A percentile compares a stretch with the other conserved stretches of the same genome.
Conservation (phyloP, 2,888 invertebrate genomes). For the Agelastica alni region DNA sequence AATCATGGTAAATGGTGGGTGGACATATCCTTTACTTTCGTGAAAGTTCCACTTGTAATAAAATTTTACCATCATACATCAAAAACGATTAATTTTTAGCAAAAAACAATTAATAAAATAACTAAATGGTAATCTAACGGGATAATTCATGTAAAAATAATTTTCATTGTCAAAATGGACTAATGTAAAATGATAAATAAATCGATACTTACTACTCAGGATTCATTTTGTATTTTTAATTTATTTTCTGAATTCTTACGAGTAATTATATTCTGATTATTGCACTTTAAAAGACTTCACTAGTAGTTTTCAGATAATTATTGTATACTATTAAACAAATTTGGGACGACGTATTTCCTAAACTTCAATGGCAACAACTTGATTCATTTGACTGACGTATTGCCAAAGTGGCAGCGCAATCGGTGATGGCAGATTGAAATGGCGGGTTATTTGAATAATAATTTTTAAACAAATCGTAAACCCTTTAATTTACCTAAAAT, state of each 20-base stretch:
- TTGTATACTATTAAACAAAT: conserved; percentile 51
- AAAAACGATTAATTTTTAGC: too few species aligned
- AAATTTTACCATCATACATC: conserved; percentile 40
- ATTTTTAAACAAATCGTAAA: too few species aligned
- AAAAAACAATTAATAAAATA: too few species aligned
- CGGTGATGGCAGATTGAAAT: conserved; percentile 18
- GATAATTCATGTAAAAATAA: too few species aligned
- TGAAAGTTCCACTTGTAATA: too few species aligned
- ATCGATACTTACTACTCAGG: conserved; percentile 80
- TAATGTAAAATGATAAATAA: conserved; percentile 48
- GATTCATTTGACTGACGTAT: conserved; percentile 48
- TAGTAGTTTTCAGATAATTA: conserved; percentile 40
- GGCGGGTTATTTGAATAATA: conserved; percentile 18
- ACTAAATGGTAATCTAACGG: too few species aligned
- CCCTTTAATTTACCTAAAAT: too few species aligned
- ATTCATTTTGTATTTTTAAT: conserved; percentile 63
- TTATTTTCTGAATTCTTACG: conserved; percentile 21
- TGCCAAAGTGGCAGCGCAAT: conserved; percentile 51
- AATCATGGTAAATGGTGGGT: conserved; percentile 45
- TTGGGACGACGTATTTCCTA: conserved; percentile 53
- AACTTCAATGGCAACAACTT: conserved; percentile 44
- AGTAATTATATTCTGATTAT: conserved; percentile 28
- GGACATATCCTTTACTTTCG: conserved; percentile 34
- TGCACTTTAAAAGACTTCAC: conserved; percentile 39
- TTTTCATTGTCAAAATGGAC: conserved; percentile 43